Conservation (phyloP, 2,888 invertebrate species). For the Drosophila ezoana region DNA sequence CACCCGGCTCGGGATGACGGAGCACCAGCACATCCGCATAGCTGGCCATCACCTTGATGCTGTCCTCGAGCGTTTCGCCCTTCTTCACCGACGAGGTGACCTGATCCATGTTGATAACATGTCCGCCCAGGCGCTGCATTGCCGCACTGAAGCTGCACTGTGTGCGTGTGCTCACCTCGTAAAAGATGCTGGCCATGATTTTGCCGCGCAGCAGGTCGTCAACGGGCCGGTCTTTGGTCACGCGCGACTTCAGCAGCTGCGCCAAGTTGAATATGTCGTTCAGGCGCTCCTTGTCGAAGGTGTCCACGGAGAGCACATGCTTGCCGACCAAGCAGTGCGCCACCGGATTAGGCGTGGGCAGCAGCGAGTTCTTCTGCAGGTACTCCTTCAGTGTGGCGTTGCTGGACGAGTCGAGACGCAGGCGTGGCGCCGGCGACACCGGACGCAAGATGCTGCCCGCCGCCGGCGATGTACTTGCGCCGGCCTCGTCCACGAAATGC, state of each 20-base stretch:
- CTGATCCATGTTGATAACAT: conserved; percentile 95
- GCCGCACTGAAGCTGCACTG: conserved; percentile 98
- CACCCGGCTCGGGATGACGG: conserved; percentile 96
- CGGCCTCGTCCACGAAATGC: conserved; percentile 56
- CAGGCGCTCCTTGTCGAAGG: conserved; percentile 94
- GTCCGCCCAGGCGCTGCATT: conserved; percentile 97
- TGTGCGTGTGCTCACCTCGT: conserved; percentile 98
- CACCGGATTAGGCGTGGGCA: conserved; percentile 84
- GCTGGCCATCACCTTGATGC: conserved; percentile 94
- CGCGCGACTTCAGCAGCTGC: conserved; percentile 92
- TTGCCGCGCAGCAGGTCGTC: conserved; percentile 96
- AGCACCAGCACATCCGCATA: conserved; percentile 97
- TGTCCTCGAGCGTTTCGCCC: conserved; percentile 97
- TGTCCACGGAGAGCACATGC: conserved; percentile 93
- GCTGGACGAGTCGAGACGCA: conserved; percentile 87
- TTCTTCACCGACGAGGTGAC: conserved; percentile 97
- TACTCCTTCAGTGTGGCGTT: conserved; percentile 85
- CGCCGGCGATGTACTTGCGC: conserved; percentile 6
- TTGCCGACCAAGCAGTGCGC: conserved; percentile 88
- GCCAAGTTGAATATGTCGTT: conserved; percentile 98
- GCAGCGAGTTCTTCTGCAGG: conserved; percentile 85
- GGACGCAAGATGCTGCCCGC: conserved; percentile 86
- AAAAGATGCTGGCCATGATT: conserved; percentile 98
- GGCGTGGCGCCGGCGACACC: conserved; percentile 85
- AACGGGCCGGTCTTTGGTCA: conserved; percentile 92